Evolutionary conservation across 2,113 vertebrate genomes (phyloP), one percentile per base, ranked within the genome.

Genomic region (Thermophis baileyi): DNA sequence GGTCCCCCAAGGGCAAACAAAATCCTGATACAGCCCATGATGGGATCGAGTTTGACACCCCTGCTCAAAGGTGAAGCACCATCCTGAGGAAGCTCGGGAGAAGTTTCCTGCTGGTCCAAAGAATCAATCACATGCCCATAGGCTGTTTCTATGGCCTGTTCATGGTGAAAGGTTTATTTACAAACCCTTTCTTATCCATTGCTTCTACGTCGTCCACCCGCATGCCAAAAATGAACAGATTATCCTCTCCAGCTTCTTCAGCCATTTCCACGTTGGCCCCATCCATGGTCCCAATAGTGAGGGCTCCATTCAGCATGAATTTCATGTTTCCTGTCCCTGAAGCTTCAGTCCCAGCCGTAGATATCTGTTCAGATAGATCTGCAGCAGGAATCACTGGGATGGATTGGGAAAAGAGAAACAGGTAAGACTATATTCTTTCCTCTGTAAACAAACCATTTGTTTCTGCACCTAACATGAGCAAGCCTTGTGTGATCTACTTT

Each of bases 321-420:
- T 99, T 99, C 98, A 99, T 99, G 97, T 99, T 99, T 85, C 98
- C 98, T 0, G 98, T 99, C 46, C 99, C 98, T 0, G 99, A 99
- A 55, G 99, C 98, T 94, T 99, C 98, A 0, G 98, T 99, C 89
- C 98, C 98, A 0, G 98, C 98, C 0, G 98, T 98, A 95, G 98
- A 99, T 97, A 99, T 99, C 97, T 99, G 99, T 98, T 99, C 98
- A 0, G 98, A 99, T 40, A 99, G 97, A 96, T 99, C 99, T 0
- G 98, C 97, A 0, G 99, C 98, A 0, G 99, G 99, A 94, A 99
- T 98, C 96, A 98, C 99, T 99, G 97, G 0, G 24, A 0, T 6
- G 35, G 60, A 14, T 92, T 94, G 55, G 40, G 0, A 53, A 30
- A 69, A 44, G 54, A 63, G 6, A 51, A 44, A 27, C 54, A 2